Conservation (phyloP, 2,113 vertebrate genomes). For the Macquaria australasica region DNA sequence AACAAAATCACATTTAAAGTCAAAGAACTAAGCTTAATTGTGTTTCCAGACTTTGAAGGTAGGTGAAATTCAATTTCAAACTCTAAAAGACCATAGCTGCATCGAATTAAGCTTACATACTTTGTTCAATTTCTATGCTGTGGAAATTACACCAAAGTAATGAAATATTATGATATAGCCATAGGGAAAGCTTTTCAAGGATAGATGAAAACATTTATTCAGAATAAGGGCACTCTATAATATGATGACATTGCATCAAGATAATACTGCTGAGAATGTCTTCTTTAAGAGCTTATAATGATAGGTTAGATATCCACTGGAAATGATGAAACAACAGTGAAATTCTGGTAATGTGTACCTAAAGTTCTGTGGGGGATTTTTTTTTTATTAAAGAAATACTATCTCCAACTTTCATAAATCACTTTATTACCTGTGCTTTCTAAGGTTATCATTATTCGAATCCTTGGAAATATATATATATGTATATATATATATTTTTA, state of each 20-base stretch:
- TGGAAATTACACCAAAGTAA: slow-evolving; percentile 76
- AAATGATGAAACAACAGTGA: slow-evolving; percentile 74
- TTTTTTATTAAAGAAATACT: slow-evolving; percentile 40
- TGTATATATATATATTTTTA: slow-evolving; percentile 3
- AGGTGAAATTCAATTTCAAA: slow-evolving; percentile 78
- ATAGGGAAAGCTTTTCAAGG: slow-evolving; percentile 72
- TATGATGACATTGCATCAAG: slow-evolving; percentile 71
- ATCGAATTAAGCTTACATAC: slow-evolving; percentile 68
- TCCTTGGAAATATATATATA: slow-evolving; percentile 42
- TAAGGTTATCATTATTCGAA: slow-evolving; percentile 26
- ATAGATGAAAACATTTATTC: slow-evolving; percentile 72
- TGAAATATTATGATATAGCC: slow-evolving; percentile 74
- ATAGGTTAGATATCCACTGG: slow-evolving; percentile 59
- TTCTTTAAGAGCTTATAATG: slow-evolving; percentile 55
- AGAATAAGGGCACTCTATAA: slow-evolving; percentile 60
- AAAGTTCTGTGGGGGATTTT: slow-evolving; percentile 37
- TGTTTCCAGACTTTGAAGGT: slow-evolving; percentile 77
- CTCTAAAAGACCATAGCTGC: slow-evolving; percentile 70
- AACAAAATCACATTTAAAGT: slow-evolving; percentile 74
- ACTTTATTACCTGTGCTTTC: slow-evolving; percentile 35
- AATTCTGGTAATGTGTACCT: slow-evolving; percentile 58
- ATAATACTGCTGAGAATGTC: slow-evolving; percentile 70
- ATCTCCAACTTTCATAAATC: slow-evolving; percentile 17
- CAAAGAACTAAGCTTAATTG: slow-evolving; percentile 76
- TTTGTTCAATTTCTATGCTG: slow-evolving; percentile 55